Evolutionary conservation across 2,113 vertebrate species (phyloP), one percentile per base, ranked within the genome.

Genomic region (Octodon degus): DNA sequence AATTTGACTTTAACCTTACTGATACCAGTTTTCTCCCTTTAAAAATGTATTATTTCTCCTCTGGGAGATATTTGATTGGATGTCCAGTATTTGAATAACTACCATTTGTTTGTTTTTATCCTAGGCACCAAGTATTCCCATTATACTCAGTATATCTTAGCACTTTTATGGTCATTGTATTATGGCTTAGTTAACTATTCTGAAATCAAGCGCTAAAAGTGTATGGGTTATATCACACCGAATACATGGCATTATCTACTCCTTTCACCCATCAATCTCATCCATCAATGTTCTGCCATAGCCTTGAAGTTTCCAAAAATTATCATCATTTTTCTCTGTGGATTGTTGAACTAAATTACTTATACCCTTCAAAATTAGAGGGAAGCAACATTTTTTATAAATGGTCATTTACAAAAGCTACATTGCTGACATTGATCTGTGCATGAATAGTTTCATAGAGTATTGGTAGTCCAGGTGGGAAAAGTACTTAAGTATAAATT

Each of bases 281-380:
- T 76, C 43, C 76, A 30, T 85, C 24, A 91, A 63, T 5, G 3
- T 85, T 68, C n/a, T 81, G 6, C 60, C 55, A 6, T 87, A 43
- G 22, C 14, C 70, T 91, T 17, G 10, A 86, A 97, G 70, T 91
- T 96, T 96, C 50, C 62, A 95, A 86, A 95, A 86, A 83, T 63
- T 40, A 86, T n/a, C 50, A 34, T 74, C 50, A 2, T 81, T 91
- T 89, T 90, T 53, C 70, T 96, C 81, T 2, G 43, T 43, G 50
- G 81, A 53, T 81, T 47, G 19, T 24, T 70, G 12, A 95, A 93
- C 43, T 91, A 62, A 84, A 24, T n/a, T 95, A 50, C 80, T 32
- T 76, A 86, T 50, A 89, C 27, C 17, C 37, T 97, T 84, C 37
- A 77, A 65, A 95, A 94, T 89, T 53, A 93, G 12, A 94, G 60